phyloP scores from a whole-genome alignment of 2,113 vertebrate species.

The Pseudorhombus dupliciocellatus region DNA sequence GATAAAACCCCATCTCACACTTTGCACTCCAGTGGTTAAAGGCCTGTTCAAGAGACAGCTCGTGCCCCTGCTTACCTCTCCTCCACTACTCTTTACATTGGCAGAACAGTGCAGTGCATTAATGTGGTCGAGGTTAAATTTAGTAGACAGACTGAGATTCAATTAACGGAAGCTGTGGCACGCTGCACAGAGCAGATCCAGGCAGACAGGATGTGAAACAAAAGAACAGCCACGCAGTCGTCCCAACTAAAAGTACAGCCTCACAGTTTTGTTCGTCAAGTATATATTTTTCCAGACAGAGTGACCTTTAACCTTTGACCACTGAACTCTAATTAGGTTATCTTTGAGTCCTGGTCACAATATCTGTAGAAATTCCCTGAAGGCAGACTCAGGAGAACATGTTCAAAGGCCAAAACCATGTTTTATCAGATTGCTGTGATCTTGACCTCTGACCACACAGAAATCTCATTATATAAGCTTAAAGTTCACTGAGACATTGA shows the following conservation, averaged over 20 bases:
- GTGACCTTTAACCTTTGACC: too few relatives aligned
- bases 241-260: background rate
- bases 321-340: too few relatives aligned
- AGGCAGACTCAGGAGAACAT: background rate
- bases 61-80: too few relatives aligned
- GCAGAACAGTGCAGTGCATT: background rate
- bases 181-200: background rate
- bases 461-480: too few relatives aligned
- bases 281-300: too few relatives aligned
- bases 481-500: too few relatives aligned
- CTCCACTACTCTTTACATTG: background rate
- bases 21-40: background rate
- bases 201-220: background rate
- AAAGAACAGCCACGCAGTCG: background rate
- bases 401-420: too few relatives aligned
- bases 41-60: background rate
- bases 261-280: background rate
- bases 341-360: too few relatives aligned
- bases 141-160: background rate
- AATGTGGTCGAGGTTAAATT: background rate
- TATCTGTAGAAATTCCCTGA: too few relatives aligned
- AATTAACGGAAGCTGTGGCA: background rate
- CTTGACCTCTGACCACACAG: too few relatives aligned
- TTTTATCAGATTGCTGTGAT: too few relatives aligned
- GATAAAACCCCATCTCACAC: background rate